Base-by-base conservation (phyloP, 2,888 invertebrate genomes). In the Myopa tessellatipennis region DNA sequence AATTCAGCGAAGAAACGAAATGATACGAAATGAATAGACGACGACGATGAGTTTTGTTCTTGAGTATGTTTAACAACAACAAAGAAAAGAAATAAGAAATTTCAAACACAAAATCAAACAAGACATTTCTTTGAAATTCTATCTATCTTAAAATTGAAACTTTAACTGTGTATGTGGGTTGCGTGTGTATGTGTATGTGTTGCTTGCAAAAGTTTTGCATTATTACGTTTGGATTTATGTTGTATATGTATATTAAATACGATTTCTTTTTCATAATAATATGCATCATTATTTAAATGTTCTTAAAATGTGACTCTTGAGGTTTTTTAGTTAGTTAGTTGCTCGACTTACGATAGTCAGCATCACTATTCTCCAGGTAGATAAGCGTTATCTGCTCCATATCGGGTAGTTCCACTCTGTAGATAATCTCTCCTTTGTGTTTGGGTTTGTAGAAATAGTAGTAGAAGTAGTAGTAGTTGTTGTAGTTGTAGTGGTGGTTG, bases 341-440 rank as follows among this genome's bases (percentile, higher is more conserved):
- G 89, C 90, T 88, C 87, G 89, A 90, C 89, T 90, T 90, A 90
- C 89, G 87, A 90, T 90, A 90, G 89, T 90, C 89, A 89, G 90
- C 90, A 88, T 89, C 90, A 85, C 85, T 89, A 94, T 95, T 95
- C 94, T 95, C 95, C 94, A 95, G 94, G 94, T 95, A 95, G 92
- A 95, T 95, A 93, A 95, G 94, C 91, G 95, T 95, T 91, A 95
- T 95, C 93, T 95, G 95, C 93, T 95, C 95, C 95, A 95, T 95
- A 93, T 95, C 94, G 91, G 95, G 95, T 92, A 95, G 94, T 93
- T 95, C 95, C 93, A 95, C 95, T 92, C 95, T 95, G 92, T 94
- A 95, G 94, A 95, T 95, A 93, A 95, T 95, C 93, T 95, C 95
- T 92, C 94, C 94, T 92, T 91, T 91, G 81, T 81, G 79, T 80